phyloP scores from a whole-genome alignment of 2,888 invertebrate species.

The Eubasilissa splendida region DNA sequence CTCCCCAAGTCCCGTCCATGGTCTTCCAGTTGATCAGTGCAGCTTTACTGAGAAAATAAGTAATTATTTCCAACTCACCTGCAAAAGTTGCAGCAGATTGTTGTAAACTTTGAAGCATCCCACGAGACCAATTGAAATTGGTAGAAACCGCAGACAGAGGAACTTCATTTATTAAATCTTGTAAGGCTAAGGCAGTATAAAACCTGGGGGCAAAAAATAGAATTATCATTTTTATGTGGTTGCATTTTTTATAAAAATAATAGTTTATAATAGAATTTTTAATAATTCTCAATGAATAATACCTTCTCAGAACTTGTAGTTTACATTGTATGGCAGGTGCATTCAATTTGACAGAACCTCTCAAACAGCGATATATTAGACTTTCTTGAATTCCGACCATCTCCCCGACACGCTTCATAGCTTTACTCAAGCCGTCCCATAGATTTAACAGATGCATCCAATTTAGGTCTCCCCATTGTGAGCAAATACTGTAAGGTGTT shows the following conservation, averaged over 20 bases:
- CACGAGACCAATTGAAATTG: conserved; percentile 90
- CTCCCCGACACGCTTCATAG: conserved; percentile 89
- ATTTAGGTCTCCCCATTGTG: conserved; percentile 85
- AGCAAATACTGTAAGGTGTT: conserved; percentile 92
- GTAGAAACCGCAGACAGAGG: conserved; percentile 85
- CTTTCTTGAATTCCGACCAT: conserved; percentile 91
- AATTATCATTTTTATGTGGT: not conserved
- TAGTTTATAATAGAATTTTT: not conserved
- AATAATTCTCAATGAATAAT: conserved; percentile 38
- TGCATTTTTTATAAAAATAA: not conserved
- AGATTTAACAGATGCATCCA: conserved; percentile 85
- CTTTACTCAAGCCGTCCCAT: conserved; percentile 85
- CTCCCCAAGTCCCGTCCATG: too few species aligned
- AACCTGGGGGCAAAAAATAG: conserved; percentile 73
- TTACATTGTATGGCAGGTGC: conserved; percentile 69
- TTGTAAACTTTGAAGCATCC: conserved; percentile 93
- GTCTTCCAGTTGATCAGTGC: not conserved
- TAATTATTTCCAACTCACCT: conserved; percentile 67
- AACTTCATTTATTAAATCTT: conserved; percentile 94
- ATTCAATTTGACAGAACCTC: conserved; percentile 76
- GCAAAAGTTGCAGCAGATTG: conserved; percentile 97
- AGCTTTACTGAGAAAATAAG: not conserved
- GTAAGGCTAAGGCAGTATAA: conserved; percentile 91
- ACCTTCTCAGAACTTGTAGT: conserved; percentile 79
- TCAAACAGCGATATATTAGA: conserved; percentile 85